These are phyloP conservation scores for Leptosomus discolor DNA, from an alignment of 2,113 vertebrate genomes.

Conservation along the genomic window DNA sequence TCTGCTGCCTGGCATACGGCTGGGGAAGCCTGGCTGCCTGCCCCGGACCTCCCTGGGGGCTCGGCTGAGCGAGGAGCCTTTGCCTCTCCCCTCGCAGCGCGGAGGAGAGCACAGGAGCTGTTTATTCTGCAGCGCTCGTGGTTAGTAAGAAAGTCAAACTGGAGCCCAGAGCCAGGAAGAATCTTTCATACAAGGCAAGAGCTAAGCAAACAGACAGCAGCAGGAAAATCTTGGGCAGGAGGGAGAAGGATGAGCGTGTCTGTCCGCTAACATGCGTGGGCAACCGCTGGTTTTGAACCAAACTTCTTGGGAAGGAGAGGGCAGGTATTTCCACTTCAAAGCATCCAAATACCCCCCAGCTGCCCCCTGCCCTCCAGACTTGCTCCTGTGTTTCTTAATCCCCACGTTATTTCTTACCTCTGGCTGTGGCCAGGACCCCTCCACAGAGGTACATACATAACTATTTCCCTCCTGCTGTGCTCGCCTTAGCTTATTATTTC, in stretches of 20 bases:
- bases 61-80: not conserved
- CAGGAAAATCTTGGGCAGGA: not conserved
- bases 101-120: not conserved
- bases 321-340: not conserved
- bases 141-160: not conserved
- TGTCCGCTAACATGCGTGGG: fast-evolving
- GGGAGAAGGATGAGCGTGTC: not conserved
- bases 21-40: not conserved
- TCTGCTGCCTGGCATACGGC: not conserved
- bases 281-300: not conserved
- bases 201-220: not conserved
- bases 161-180: not conserved
- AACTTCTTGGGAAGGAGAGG: not conserved
- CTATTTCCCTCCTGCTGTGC: not conserved
- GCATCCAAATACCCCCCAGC: not conserved
- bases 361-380: too few relatives aligned
- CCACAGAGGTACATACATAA: not conserved
- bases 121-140: fast-evolving
- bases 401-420: not conserved
- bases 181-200: too few relatives aligned
- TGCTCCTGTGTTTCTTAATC: not conserved
- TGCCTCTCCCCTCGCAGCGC: not conserved
- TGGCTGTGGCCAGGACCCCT: not conserved
- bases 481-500: not conserved
- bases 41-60: not conserved